Evolutionary conservation across 2,113 vertebrate species (phyloP).

Genomic region (Scomber scombrus): DNA sequence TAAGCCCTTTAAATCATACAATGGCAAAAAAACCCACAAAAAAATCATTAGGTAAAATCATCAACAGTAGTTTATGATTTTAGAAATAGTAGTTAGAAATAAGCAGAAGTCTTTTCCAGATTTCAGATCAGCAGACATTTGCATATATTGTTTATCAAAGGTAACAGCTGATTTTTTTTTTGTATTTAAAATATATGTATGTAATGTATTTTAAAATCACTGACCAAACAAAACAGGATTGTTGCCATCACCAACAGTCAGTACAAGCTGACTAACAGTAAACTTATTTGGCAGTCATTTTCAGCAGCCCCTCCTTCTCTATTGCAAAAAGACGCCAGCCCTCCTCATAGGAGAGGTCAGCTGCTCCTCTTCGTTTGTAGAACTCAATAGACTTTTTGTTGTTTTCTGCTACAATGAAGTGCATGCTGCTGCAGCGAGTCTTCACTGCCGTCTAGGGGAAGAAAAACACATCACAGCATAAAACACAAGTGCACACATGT

Average conservation of each 20-base stretch:
- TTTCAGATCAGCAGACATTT: background rate
- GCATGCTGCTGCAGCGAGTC: slow-evolving; percentile 86
- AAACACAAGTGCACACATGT: background rate
- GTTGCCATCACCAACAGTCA: background rate
- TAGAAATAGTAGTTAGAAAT: background rate
- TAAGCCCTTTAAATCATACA: no score
- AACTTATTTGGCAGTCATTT: slow-evolving; percentile 76
- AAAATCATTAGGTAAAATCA: no score
- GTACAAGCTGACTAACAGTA: background rate
- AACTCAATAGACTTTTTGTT: slow-evolving; percentile 84
- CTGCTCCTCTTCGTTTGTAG: slow-evolving; percentile 77
- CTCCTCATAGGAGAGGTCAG: slow-evolving; percentile 82
- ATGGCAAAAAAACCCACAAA: no score
- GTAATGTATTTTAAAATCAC: background rate
- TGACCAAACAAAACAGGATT: slow-evolving; percentile 4
- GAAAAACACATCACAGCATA: background rate
- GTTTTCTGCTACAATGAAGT: slow-evolving; percentile 86
- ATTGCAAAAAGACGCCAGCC: slow-evolving; percentile 87
- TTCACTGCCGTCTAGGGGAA: slow-evolving; percentile 83
- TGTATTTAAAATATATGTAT: background rate
- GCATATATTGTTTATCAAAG: background rate
- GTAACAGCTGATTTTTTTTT: slow-evolving; percentile 10
- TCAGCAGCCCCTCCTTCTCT: slow-evolving; percentile 80
- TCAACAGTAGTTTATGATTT: no score
- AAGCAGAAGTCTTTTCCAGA: background rate